Evolutionary conservation across 2,797 vertebrate genomes (phyloP).

Genomic region (Chaunax sp.): DNA sequence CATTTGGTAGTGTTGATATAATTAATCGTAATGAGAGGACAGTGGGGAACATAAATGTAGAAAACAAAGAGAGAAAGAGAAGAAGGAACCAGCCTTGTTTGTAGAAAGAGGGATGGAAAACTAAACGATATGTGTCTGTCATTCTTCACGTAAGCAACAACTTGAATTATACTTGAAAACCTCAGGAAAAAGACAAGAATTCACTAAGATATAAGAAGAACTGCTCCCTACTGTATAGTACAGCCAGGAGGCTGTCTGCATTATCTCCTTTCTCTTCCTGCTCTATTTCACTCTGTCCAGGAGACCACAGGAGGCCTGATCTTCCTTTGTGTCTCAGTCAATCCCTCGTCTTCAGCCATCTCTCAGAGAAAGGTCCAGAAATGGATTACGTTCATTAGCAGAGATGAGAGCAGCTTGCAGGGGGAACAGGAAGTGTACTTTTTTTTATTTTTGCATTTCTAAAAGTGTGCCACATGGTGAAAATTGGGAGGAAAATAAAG

Average conservation of each 20-base stretch:
- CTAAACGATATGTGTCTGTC: neutral
- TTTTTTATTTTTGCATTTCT: slow-evolving; percentile 37
- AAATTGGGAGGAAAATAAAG: slow-evolving; percentile 32
- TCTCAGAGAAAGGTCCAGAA: slow-evolving; percentile 58
- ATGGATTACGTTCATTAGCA: slow-evolving; percentile 68
- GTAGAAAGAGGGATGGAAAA: neutral
- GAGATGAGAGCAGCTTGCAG: slow-evolving; percentile 59
- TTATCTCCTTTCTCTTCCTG: slow-evolving; percentile 29
- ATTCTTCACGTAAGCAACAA: neutral
- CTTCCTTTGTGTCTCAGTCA: slow-evolving; percentile 49
- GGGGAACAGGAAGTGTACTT: slow-evolving; percentile 32
- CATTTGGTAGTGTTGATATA: neutral
- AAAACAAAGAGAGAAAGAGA: neutral
- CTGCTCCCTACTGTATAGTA: slow-evolving; percentile 21
- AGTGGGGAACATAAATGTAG: neutral
- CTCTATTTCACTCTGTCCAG: slow-evolving; percentile 50
- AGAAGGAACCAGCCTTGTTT: neutral
- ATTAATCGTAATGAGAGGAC: neutral
- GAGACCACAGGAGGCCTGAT: slow-evolving; percentile 52
- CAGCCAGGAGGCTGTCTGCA: slow-evolving; percentile 31
- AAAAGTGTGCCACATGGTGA: slow-evolving; percentile 49
- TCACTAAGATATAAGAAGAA: slow-evolving; percentile 14
- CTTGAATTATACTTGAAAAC: slow-evolving; percentile 17
- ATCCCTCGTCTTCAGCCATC: slow-evolving; percentile 44
- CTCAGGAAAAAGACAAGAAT: slow-evolving; percentile 18